Percentiles rank a stretch among this genome's conserved stretches.
Evolutionary conservation across 2,113 vertebrate species (phyloP).

Genomic region (Hippocampus comes): DNA sequence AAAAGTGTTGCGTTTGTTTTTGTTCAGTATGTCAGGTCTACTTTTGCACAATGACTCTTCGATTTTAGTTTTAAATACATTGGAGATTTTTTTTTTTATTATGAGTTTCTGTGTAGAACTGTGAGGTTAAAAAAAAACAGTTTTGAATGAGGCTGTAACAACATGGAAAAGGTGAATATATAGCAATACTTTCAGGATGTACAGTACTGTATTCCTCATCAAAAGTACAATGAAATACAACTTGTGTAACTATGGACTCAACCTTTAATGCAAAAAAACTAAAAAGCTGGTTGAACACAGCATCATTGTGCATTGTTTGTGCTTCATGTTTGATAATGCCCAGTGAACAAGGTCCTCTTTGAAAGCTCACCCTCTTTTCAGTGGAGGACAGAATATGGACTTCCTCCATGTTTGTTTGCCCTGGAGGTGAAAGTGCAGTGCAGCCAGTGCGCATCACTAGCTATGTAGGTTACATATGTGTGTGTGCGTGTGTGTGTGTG

Average conservation of each 20-base stretch:
- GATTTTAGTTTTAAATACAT: no score
- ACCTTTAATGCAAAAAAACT: neutral
- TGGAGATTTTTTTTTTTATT: no score
- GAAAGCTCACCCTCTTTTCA: neutral
- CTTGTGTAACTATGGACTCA: neutral
- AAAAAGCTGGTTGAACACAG: neutral
- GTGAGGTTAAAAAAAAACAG: no score
- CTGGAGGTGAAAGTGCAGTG: constrained; percentile 34
- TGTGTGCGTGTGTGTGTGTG: constrained; percentile 16
- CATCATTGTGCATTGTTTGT: constrained; percentile 4
- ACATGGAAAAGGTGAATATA: no score
- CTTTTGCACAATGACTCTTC: no score
- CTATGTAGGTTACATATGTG: constrained; percentile 62
- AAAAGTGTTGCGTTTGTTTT: no score
- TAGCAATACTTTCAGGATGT: no score
- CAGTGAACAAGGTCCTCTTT: constrained; percentile 14
- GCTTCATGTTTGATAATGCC: neutral
- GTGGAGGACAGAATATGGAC: constrained; percentile 25
- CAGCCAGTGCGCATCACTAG: constrained; percentile 65
- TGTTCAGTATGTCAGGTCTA: no score
- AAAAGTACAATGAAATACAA: no score
- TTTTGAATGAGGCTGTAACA: no score
- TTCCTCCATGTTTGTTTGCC: constrained; percentile 42
- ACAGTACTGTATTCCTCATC: no score
- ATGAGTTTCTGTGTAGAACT: no score